Evolutionary conservation across 1,140 invertebrate genomes (phyloP), one percentile per base, ranked within the genome.

Genomic region (Bombus pascuorum): DNA sequence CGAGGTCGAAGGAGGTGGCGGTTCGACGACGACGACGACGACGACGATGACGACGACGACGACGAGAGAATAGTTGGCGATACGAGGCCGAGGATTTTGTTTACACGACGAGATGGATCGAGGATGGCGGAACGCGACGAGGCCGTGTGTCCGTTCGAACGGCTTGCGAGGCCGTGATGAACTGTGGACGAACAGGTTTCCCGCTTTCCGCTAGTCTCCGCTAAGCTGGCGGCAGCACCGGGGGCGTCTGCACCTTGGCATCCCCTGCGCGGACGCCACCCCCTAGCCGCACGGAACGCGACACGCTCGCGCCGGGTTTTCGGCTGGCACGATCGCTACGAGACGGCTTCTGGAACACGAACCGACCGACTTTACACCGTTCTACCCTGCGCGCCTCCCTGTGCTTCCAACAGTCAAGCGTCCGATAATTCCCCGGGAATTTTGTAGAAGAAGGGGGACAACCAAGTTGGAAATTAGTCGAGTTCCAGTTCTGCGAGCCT

Each of bases 121-220:
- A 47, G 86, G 47, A 53, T 53, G 47, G 1, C 18, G 86, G 79
- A 85, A 86, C 88, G 88, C 90, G 92, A 87, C 83, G 47, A 32
- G 37, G 68, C 34, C 22, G 42, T 44, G 44, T 80, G 87, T 89
- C 34, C 86, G 89, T 90, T 90, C 85, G 85, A 66, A 87, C 92
- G 88, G 91, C 92, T 92, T 89, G 92, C 93, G 89, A 92, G 92
- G 90, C 93, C 92, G 93, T 85, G 92, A 89, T 91, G 92, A 93
- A 92, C 93, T 91, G 93, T 91, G 92, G 89, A 88, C 92, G 87
- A 84, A 72, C 88, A 84, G 93, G 92, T 94, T 93, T 94, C 93
- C 93, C 93, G 92, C 93, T 94, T 94, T 92, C 91, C 91, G 77
- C 83, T 77, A 81, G 59, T 85, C 70, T 66, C 70, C 66, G 62